Evolutionary conservation across 2,888 invertebrate species (phyloP).

Genomic region (Drosophila niveifrons): DNA sequence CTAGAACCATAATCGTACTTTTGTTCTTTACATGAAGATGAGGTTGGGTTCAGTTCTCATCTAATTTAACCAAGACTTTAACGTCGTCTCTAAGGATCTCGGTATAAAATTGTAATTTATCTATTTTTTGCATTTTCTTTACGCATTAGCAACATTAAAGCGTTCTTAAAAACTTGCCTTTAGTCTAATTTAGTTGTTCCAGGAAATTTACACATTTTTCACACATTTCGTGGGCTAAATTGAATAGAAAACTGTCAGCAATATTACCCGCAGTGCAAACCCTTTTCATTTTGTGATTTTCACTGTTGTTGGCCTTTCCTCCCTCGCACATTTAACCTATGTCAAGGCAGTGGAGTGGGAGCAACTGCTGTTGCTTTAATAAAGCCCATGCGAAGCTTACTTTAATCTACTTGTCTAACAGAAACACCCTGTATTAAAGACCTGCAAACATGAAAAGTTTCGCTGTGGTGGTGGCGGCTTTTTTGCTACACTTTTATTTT

Average conservation of each 20-base stretch:
- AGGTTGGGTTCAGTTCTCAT: no score
- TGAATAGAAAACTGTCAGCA: constrained; percentile 3
- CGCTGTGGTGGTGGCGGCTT: constrained; percentile 15
- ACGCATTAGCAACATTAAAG: neutral
- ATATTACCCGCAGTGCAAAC: neutral
- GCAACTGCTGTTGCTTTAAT: neutral
- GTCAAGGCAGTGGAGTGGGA: constrained; percentile 6
- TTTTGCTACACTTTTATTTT: constrained; percentile 53
- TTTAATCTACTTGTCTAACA: neutral
- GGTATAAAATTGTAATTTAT: no score
- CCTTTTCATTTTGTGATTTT: neutral
- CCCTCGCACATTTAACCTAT: neutral
- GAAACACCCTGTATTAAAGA: constrained; percentile 59
- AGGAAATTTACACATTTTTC: neutral
- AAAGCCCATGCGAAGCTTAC: neutral
- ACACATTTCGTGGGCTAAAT: neutral
- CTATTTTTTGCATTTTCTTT: no score
- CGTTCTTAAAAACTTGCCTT: neutral
- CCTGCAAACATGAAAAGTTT: constrained; percentile 24
- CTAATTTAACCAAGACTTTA: no score
- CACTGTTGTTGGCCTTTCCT: neutral
- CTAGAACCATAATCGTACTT: no score
- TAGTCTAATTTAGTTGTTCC: neutral
- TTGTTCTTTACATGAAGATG: no score
- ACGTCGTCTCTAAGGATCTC: no score